Evolutionary conservation across 30 jellyfish, hydroid and myxozoan genomes (phyloP).

Genomic region (Sanderia malayensis): DNA sequence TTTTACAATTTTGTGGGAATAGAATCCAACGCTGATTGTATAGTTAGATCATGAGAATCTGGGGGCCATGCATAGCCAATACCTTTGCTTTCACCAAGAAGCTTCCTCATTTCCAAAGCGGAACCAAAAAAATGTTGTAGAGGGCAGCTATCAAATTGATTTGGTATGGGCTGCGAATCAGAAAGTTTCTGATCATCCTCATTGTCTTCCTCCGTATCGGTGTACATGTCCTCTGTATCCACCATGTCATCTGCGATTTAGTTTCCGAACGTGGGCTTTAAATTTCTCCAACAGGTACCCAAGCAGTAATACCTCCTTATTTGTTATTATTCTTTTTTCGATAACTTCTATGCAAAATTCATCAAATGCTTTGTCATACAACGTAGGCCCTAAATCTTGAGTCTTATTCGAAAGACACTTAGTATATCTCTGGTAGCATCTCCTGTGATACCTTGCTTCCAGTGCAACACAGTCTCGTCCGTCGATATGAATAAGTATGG

Average conservation of each 20-base stretch:
- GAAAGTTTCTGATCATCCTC: constrained; percentile 2
- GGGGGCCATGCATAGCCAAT: constrained; percentile 57
- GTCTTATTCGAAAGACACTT: constrained; percentile 39
- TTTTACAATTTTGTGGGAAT: constrained; percentile 28
- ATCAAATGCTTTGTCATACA: constrained; percentile 39
- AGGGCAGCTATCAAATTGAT: constrained; percentile 2
- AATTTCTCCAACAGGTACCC: constrained; percentile 45
- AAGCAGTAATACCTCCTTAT: constrained; percentile 45
- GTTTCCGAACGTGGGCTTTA: constrained; percentile 14
- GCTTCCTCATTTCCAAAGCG: constrained; percentile 48
- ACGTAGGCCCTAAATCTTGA: constrained; percentile 26
- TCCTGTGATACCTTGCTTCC: constrained; percentile 52
- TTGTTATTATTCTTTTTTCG: constrained; percentile 19
- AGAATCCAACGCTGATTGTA: constrained; percentile 5
- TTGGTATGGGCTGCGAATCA: constrained; percentile 8
- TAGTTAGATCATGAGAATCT: constrained; percentile 40
- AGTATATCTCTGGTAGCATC: constrained; percentile 49
- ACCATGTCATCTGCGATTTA: constrained; percentile 41
- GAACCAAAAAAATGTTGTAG: constrained; percentile 35
- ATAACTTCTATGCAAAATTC: constrained; percentile 34
- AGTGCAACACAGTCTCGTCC: constrained; percentile 47
- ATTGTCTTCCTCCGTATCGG: constrained; percentile 33
- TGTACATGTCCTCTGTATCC: constrained; percentile 19
- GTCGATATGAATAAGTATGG: constrained; percentile 27
- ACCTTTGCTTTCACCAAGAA: constrained; percentile 40